Evolutionary conservation across 2,888 invertebrate species (phyloP), one percentile per base, ranked within the genome.

Genomic region (Punctoribates punctum): DNA sequence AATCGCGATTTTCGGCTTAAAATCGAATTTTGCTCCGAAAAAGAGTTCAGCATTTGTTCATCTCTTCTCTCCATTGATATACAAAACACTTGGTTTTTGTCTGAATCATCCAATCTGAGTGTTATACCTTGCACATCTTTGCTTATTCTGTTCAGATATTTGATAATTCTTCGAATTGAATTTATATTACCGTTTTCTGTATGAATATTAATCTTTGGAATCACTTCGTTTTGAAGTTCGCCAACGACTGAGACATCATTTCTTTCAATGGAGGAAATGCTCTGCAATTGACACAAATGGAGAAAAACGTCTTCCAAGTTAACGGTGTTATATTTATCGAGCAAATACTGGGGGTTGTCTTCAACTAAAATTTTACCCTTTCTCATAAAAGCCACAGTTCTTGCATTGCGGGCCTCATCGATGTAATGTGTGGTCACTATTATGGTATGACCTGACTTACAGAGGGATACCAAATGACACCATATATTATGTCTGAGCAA

Each of bases 391-490:
- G 83, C 84, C 73, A 84, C 82, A 82, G 82, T 23, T 48, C 80
- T 51, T 15, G 79, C 78, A 65, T 82, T 82, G 42, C 83, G 79
- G 29, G 96, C 94, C 85, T 96, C 96, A 84, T 96, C 96, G 78
- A 96, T 94, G 83, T 96, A 96, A 89, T 96, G 92, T 83, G 95
- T 92, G 80, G 96, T 96, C 76, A 96, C 93, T 23, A 75, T 75
- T 3, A 75, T 70, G 4, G 73, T 73, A 0, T 54, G 27, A 42
- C 73, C 73, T 13, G 23, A 23, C 17, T 27, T 5, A 25, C 57
- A 38, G 4, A 77, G 23, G 1, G 20, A 17, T 20, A 60, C 2
- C 60, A 77, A 75, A 46, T 74, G 70, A n/a, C 54, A 15, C 77
- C 77, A 77, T 20, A 77, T 65, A 8, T 25, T 82, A 77, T 83